Conservation (phyloP, 1,140 invertebrate species). For the Lethrus apterus region DNA sequence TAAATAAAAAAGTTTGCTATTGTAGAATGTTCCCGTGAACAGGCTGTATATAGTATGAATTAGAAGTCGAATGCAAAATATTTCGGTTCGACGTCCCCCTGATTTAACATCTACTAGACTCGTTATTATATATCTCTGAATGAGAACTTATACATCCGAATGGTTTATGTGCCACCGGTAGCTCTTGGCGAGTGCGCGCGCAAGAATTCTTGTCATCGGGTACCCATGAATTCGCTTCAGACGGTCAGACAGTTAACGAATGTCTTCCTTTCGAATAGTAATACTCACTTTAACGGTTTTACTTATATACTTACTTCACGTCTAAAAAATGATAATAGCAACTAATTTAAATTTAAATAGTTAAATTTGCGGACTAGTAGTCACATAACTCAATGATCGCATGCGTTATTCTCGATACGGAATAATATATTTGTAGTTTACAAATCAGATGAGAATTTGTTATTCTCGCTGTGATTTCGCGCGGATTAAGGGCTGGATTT, state of each 20-base stretch:
- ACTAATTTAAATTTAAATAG: neutral
- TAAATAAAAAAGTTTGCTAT: too few relatives aligned
- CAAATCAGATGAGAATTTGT: slow-evolving; percentile 3
- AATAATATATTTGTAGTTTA: neutral
- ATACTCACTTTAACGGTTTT: slow-evolving; percentile 1
- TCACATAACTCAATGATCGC: too few relatives aligned
- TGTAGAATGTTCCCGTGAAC: too few relatives aligned
- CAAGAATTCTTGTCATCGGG: slow-evolving; percentile 8
- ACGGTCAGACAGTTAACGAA: slow-evolving; percentile 8
- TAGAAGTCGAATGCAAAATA: too few relatives aligned
- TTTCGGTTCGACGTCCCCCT: too few relatives aligned
- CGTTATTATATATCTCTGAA: too few relatives aligned
- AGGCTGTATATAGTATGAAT: too few relatives aligned
- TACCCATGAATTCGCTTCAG: slow-evolving; percentile 3
- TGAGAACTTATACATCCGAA: too few relatives aligned
- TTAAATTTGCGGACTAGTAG: too few relatives aligned
- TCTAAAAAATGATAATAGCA: neutral
- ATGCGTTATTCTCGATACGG: neutral
- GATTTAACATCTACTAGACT: too few relatives aligned
- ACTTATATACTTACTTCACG: neutral
- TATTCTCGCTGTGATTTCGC: slow-evolving; percentile 11
- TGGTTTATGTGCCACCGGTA: neutral
- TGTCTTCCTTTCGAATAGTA: slow-evolving; percentile 2
- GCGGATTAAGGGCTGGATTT: slow-evolving; percentile 12
- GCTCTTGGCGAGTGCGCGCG: slow-evolving; percentile 11